A percentile compares a stretch with the other conserved stretches of the same genome.
phyloP scores from a whole-genome alignment of 2,113 vertebrate genomes.

The Acanthochromis polyacanthus region DNA sequence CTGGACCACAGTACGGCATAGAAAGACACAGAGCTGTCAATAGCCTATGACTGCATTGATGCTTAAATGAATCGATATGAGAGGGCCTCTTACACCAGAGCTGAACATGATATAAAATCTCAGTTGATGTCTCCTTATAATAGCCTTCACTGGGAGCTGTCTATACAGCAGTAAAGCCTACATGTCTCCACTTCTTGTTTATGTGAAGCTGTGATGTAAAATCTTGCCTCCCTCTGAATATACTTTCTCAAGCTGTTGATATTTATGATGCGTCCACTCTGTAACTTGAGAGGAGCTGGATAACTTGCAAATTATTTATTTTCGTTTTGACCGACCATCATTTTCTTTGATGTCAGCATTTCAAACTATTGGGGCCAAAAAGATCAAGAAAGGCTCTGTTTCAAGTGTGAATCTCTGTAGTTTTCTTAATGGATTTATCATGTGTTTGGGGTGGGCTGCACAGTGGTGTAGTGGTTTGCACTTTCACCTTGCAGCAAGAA shows the following conservation, averaged over 20 bases:
- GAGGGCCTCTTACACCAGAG: background rate
- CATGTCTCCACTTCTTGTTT: constrained; percentile 1
- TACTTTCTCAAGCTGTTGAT: constrained; percentile 14
- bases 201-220: constrained; percentile 3
- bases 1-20: too few species aligned
- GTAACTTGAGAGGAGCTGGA: background rate
- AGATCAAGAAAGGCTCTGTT: background rate
- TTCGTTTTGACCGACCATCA: background rate
- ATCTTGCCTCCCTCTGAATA: background rate
- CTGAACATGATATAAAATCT: background rate
- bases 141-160: background rate
- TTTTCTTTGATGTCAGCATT: constrained; percentile 1
- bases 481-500: too few species aligned
- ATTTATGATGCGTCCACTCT: constrained; percentile 22
- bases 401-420: background rate
- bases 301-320: background rate
- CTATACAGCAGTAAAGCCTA: background rate
- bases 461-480: too few species aligned
- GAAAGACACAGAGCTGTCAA: background rate
- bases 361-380: background rate
- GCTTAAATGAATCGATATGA: constrained; percentile 1
- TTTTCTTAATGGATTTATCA: too few species aligned
- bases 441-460: too few species aligned
- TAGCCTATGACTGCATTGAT: constrained; percentile 9
- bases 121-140: background rate